phyloP scores from a whole-genome alignment of 2,113 vertebrate species.

The Eolophus roseicapilla region DNA sequence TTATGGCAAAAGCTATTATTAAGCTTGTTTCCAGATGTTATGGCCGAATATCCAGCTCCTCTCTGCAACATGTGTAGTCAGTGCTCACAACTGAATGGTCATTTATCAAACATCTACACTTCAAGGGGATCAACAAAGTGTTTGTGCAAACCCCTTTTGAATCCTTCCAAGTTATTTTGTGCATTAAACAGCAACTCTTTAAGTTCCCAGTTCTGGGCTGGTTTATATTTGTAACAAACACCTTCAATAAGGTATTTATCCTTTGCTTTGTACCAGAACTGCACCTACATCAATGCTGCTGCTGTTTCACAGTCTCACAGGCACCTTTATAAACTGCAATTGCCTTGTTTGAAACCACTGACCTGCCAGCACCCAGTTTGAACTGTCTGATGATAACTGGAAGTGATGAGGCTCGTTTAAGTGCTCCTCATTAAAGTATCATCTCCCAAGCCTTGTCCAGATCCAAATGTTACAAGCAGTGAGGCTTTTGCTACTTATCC shows the following conservation, averaged over 20 bases:
- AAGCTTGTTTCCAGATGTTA: slow-evolving; percentile 7
- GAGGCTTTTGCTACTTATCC: background rate
- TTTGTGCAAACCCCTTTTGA: background rate
- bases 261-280: background rate
- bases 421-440: background rate
- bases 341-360: accelerated
- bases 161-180: background rate
- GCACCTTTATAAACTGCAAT: background rate
- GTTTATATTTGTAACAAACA: background rate
- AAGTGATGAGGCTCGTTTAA: background rate
- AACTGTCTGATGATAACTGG: background rate
- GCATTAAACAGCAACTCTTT: background rate
- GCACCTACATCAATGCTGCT: background rate
- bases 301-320: background rate
- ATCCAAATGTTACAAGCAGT: background rate
- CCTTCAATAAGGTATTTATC: background rate
- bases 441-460: background rate
- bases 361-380: background rate
- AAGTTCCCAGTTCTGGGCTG: background rate
- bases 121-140: background rate
- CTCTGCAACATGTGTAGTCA: background rate
- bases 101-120: background rate
- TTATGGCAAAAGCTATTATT: background rate
- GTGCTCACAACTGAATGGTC: background rate
- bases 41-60: background rate